Base-by-base conservation (phyloP, 2,888 invertebrate genomes). In the Clunio marinus region DNA sequence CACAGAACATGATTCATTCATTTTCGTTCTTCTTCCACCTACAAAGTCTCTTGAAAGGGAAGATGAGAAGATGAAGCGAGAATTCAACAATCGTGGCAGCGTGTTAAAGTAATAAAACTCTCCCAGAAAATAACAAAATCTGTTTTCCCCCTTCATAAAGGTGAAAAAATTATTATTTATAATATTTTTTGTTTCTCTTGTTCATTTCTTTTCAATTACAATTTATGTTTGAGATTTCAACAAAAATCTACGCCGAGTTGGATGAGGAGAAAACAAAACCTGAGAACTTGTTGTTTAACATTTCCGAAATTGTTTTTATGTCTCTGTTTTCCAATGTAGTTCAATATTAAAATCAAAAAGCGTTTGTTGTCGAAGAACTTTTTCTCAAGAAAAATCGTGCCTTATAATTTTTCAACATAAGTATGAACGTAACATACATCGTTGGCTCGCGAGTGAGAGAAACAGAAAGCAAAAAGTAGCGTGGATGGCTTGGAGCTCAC, bases 311-410 rank as follows among this genome's bases (percentile, higher is more conserved):
- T 62, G 37, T 37, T 41, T 41, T 37, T 62, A 41, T 62, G 37
- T 62, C 62, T 37, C 27, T 58, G 28, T 58, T 27, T 28, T 55
- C 27, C 35, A 17, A 59, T 59, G 28, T 59, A 32, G 59, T 35
- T 59, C 59, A 59, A 59, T 32, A 25, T 59, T 59, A 20, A 41
- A 41, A 41, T 59, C 17, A 15, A 32, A 59, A 20, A 51, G 15
- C 41, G 15, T 32, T 58, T 59, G 8, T 32, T 24, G 28, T 32
- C 59, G 28, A n/a, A 59, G 59, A 32, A 59, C 28, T 41, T 62
- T 45, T 65, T 65, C 63, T 28, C 28, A 41, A 65, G 63, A 65
- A 65, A 65, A 65, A 65, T 46, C 63, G 63, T 65, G 63, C 63
- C 45, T 46, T 46, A 35, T 32, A 60, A 60, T 60, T 27, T 41